A percentile compares a stretch with the other conserved stretches of the same genome.
Conservation (phyloP, 2,797 vertebrate genomes). For the Danio tinwini region DNA sequence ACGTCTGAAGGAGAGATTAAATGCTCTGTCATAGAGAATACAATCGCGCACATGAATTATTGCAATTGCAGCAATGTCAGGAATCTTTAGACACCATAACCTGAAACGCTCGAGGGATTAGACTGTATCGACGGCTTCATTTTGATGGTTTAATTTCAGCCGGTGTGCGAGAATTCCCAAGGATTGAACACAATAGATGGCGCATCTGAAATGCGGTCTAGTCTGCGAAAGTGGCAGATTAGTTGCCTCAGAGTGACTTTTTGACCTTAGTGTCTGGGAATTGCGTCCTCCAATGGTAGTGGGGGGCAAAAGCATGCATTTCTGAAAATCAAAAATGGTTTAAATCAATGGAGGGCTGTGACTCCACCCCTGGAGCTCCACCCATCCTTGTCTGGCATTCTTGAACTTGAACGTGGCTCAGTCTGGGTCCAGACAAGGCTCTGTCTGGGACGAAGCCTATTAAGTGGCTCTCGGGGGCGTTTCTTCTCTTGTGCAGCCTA, state of each 20-base stretch:
- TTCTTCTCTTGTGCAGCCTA: slow-evolving; percentile 29
- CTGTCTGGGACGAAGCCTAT: slow-evolving; percentile 42
- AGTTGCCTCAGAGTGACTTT: slow-evolving; percentile 46
- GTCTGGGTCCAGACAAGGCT: slow-evolving; percentile 57
- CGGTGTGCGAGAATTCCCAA: slow-evolving; percentile 34
- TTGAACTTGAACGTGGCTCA: slow-evolving; percentile 49
- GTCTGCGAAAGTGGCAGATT: slow-evolving; percentile 31
- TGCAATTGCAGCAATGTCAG: slow-evolving; percentile 26
- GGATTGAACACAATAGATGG: slow-evolving; percentile 32
- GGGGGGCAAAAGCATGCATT: slow-evolving; percentile 41
- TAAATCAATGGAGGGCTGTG: slow-evolving; percentile 37
- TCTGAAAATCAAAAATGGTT: slow-evolving; percentile 41
- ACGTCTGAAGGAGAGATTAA: slow-evolving; percentile 37
- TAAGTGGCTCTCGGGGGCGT: slow-evolving; percentile 43
- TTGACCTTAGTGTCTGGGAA: slow-evolving; percentile 58
- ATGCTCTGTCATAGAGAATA: slow-evolving; percentile 30
- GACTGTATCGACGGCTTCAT: slow-evolving; percentile 18
- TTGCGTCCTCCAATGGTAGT: slow-evolving; percentile 2
- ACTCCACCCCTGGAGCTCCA: slow-evolving; percentile 25
- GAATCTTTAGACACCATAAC: slow-evolving; percentile 22
- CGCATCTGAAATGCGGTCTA: slow-evolving; percentile 23
- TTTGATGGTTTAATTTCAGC: slow-evolving; percentile 30
- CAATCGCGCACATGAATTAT: slow-evolving; percentile 30
- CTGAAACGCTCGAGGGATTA: slow-evolving; percentile 19
- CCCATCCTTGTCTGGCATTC: slow-evolving; percentile 47